phyloP scores from a whole-genome alignment of 2,888 invertebrate genomes.

The Parnassius mnemosyne region DNA sequence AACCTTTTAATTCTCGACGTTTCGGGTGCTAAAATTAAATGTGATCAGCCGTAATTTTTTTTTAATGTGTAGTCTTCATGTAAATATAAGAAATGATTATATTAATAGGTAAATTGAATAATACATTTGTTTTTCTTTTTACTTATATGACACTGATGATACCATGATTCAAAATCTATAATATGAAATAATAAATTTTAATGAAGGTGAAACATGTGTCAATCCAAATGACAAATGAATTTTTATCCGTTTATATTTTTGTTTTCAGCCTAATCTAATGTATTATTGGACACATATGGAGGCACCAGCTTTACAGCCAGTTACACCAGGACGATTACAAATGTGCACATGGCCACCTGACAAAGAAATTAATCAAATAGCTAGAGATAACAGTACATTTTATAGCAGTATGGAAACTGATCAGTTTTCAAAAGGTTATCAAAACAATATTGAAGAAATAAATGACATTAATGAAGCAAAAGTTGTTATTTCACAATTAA shows the following conservation, averaged over 20 bases:
- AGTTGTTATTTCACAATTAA: constrained; percentile 59
- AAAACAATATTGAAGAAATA: constrained; percentile 67
- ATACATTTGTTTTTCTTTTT: too few relatives aligned
- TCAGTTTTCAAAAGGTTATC: constrained; percentile 41
- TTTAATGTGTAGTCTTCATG: too few relatives aligned
- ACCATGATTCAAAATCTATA: too few relatives aligned
- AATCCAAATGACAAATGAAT: too few relatives aligned
- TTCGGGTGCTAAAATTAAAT: too few relatives aligned
- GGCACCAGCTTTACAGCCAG: constrained; percentile 82
- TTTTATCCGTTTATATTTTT: neutral
- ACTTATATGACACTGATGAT: too few relatives aligned
- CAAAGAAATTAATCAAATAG: constrained; percentile 45
- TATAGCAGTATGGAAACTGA: constrained; percentile 49
- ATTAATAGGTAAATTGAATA: too few relatives aligned
- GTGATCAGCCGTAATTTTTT: too few relatives aligned
- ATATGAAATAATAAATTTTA: too few relatives aligned
- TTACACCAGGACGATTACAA: constrained; percentile 87
- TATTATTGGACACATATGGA: constrained; percentile 95
- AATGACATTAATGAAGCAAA: constrained; percentile 65
- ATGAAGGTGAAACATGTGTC: too few relatives aligned
- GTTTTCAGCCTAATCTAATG: constrained; percentile 89
- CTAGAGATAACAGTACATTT: constrained; percentile 45
- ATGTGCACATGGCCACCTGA: constrained; percentile 87
- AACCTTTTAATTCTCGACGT: too few relatives aligned
- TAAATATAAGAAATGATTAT: too few relatives aligned